phyloP scores from a whole-genome alignment of 2,888 invertebrate genomes.

The Sesia apiformis region DNA sequence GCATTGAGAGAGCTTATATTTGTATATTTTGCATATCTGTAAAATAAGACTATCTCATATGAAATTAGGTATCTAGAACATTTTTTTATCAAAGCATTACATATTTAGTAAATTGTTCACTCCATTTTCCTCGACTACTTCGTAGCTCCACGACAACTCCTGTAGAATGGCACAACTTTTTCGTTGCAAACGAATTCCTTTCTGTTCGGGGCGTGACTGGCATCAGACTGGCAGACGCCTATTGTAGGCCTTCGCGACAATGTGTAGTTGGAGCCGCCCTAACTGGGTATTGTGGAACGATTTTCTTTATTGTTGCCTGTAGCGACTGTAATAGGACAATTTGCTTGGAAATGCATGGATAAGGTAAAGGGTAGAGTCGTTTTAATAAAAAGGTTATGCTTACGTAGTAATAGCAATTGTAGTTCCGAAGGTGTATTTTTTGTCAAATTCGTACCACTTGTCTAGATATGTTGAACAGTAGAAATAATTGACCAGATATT shows the following conservation, averaged over 20 bases:
- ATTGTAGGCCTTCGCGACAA: not conserved
- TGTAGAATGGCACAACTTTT: not conserved
- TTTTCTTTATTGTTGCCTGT: not conserved
- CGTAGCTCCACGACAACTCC: not conserved
- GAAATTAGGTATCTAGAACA: not conserved
- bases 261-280: not conserved
- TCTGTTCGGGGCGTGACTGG: not conserved
- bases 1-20: too few species aligned
- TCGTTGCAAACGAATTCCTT: not conserved
- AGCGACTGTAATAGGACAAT: not conserved
- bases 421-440: not conserved
- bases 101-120: not conserved
- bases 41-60: not conserved
- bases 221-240: not conserved
- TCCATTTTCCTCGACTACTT: not conserved
- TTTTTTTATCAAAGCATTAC: not conserved
- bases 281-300: not conserved
- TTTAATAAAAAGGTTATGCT: too few species aligned
- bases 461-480: too few species aligned
- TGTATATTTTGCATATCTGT: too few species aligned
- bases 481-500: too few species aligned
- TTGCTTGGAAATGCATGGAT: too few species aligned
- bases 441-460: not conserved
- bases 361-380: too few species aligned
- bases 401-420: too few species aligned